A percentile compares a stretch with the other conserved stretches of the same genome.
Conservation (phyloP, 2,113 vertebrate species). For the Sisor rabdophorus region DNA sequence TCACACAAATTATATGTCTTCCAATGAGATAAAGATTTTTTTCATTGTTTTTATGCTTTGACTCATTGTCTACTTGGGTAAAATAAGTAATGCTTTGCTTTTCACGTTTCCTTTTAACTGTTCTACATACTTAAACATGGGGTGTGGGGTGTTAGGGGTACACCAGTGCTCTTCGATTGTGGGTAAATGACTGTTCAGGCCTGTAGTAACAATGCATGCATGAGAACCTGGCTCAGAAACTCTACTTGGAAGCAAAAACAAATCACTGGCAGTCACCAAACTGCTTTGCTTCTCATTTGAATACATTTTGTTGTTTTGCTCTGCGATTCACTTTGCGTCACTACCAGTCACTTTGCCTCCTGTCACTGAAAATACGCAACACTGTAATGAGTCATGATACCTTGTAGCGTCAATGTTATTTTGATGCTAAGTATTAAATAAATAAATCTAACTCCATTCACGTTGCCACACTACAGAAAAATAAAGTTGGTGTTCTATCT, state of each 20-base stretch:
- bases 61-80: not conserved
- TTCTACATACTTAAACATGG: not conserved
- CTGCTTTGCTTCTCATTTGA: not conserved
- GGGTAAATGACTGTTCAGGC: not conserved
- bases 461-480: not conserved
- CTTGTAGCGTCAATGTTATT: not conserved
- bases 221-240: not conserved
- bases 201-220: not conserved
- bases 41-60: not conserved
- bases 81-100: not conserved
- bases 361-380: not conserved
- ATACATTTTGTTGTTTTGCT: not conserved
- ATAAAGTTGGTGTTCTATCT: not conserved
- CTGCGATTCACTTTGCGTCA: not conserved
- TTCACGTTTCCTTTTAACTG: not conserved
- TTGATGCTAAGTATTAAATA: not conserved
- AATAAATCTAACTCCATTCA: too few species aligned
- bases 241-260: too few species aligned
- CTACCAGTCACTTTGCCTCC: not conserved
- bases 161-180: not conserved
- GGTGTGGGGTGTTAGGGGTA: not conserved
- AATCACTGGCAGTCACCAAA: not conserved
- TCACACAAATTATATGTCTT: not conserved
- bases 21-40: not conserved
- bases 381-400: not conserved